Evolutionary conservation across 2,888 invertebrate species (phyloP), one percentile per base, ranked within the genome.

Genomic region (Mactromeris polynyma): DNA sequence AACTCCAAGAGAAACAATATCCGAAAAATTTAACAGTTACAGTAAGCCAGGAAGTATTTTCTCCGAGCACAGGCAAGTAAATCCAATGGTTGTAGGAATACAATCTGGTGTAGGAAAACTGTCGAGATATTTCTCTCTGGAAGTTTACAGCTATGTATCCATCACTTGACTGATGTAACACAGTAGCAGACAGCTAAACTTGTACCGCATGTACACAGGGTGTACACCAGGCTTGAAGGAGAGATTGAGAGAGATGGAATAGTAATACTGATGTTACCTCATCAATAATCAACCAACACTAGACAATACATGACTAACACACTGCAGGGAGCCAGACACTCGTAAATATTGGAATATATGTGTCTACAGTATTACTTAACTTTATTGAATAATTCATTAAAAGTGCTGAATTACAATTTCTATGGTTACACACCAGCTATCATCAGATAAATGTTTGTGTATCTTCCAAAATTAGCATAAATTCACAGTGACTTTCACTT

Each of bases 211-310:
- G 58, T 64, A 64, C 46, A 46, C 46, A 46, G 6, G 11, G 46
- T 46, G 46, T 46, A 46, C 46, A 46, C 9, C 46, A 58, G 58
- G n/a, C 21, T 1, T 0, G 11, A 26, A 6, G 26, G 26, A 64
- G 58, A 9, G 26, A 64, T 3, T 21, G 58, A 64, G 58, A 64
- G n/a, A 64, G 58, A 33, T 40, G 51, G 58, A 36, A 40, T 11
- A 69, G 19, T 69, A 42, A 21, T 40, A 9, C 58, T 26, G 40
- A 58, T 77, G 31, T 40, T 77, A n/a, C 31, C 4, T 69, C 69
- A 69, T 82, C 82, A 69, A 69, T 82, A 82, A 82, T 64, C 58
- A 46, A 82, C 36, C 82, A 82, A 21, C 69, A 26, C 42, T 82
- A 82, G 82, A 64, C 82, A 64, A 9, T 64, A 64, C 26, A 26